These are phyloP conservation scores for Liopterus haemorrhoidalis DNA, from an alignment of 2,888 invertebrate species.

Conservation along the genomic window DNA sequence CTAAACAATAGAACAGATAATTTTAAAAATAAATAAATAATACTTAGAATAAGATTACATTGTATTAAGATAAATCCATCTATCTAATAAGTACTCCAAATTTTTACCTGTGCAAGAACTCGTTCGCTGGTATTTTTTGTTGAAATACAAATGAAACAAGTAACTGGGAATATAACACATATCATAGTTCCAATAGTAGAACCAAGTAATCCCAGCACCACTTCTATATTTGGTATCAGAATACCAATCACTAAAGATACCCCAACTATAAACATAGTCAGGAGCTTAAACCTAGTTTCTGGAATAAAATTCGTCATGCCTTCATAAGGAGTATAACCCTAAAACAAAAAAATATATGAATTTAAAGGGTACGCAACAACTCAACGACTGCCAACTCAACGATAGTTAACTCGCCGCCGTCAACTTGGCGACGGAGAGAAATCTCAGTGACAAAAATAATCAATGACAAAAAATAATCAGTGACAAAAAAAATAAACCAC, in stretches of 20 bases:
- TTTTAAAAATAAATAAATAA: no score
- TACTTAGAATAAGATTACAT: no score
- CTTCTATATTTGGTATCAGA: conserved; percentile 87
- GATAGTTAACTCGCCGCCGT: background rate
- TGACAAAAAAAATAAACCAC: conserved; percentile 10
- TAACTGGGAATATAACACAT: conserved; percentile 87
- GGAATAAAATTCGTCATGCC: conserved; percentile 69
- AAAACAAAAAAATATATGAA: conserved; percentile 27
- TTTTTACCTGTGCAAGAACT: conserved; percentile 73
- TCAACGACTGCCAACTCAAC: background rate
- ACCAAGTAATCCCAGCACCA: conserved; percentile 89
- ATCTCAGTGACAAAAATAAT: background rate
- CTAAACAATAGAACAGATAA: no score
- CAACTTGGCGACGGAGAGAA: background rate
- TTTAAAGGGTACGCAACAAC: conserved; percentile 4
- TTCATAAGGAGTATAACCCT: conserved; percentile 62
- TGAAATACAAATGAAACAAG: conserved; percentile 79
- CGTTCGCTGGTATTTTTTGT: conserved; percentile 80
- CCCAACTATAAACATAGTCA: conserved; percentile 74
- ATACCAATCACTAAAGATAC: conserved; percentile 75
- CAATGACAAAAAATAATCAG: conserved; percentile 9
- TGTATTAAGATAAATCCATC: no score
- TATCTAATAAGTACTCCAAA: conserved; percentile 21
- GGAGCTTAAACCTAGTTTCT: conserved; percentile 70
- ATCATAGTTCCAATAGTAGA: conserved; percentile 92